Evolutionary conservation across 2,888 invertebrate species (phyloP).

Genomic region (Oscheius sp.): DNA sequence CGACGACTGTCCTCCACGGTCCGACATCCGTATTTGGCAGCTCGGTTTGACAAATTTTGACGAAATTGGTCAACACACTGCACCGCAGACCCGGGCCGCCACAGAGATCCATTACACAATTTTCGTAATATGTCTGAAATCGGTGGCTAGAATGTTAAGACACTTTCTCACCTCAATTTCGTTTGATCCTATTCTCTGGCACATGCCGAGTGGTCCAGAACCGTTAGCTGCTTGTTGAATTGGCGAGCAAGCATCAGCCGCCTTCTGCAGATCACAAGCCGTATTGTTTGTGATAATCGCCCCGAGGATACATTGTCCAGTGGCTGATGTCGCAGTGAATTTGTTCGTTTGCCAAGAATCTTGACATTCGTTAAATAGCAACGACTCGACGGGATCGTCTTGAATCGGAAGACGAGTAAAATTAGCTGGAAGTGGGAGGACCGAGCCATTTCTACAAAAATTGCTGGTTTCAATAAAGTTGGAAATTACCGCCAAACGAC

Average conservation of each 20-base stretch:
- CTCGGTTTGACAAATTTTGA: constrained; percentile 43
- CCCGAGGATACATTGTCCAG: constrained; percentile 47
- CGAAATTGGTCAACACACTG: constrained; percentile 46
- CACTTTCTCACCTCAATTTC: too few relatives aligned
- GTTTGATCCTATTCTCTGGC: constrained; percentile 45
- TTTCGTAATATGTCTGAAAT: constrained; percentile 42
- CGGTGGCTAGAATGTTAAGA: too few relatives aligned
- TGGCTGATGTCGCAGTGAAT: constrained; percentile 44
- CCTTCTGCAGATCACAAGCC: constrained; percentile 43
- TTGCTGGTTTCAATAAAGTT: too few relatives aligned
- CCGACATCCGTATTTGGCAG: constrained; percentile 38
- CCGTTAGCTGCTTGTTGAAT: constrained; percentile 49
- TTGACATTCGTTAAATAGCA: constrained; percentile 26
- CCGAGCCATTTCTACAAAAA: constrained; percentile 22
- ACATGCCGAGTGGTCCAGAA: constrained; percentile 60
- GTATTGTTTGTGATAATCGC: constrained; percentile 48
- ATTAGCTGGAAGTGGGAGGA: constrained; percentile 43
- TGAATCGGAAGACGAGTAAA: constrained; percentile 33
- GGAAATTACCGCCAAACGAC: constrained; percentile 34
- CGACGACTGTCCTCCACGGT: constrained; percentile 37
- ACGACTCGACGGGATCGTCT: background rate
- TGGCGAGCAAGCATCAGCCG: constrained; percentile 40
- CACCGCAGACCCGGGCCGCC: constrained; percentile 40
- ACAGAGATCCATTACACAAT: constrained; percentile 64
- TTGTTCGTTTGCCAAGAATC: constrained; percentile 54